Evolutionary conservation across 1,140 invertebrate genomes (phyloP).

Genomic region (Phenacoccus solenopsis): DNA sequence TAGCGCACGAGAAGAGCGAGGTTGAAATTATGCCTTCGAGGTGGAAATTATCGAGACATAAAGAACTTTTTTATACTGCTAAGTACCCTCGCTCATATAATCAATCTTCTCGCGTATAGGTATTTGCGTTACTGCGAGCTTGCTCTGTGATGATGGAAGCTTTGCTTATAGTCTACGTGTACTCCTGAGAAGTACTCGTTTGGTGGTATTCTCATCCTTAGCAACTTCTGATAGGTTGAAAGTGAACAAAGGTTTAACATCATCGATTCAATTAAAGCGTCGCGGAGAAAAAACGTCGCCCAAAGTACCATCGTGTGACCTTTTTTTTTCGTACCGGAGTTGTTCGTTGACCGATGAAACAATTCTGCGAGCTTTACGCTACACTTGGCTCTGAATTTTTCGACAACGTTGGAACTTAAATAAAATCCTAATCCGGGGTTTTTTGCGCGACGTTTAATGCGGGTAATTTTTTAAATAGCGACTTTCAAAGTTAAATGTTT

Average conservation of each 20-base stretch:
- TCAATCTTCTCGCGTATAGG: background rate
- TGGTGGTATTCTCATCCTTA: background rate
- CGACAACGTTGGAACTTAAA: background rate
- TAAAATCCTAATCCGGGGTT: background rate
- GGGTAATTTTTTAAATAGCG: background rate
- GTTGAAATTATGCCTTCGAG: background rate
- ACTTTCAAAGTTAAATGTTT: too few relatives aligned
- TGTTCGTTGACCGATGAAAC: background rate
- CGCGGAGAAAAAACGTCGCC: background rate
- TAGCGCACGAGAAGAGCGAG: background rate
- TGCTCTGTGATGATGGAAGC: too few relatives aligned
- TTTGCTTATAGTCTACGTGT: too few relatives aligned
- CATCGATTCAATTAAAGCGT: background rate
- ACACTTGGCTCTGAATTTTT: background rate
- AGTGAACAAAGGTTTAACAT: background rate
- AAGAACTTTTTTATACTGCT: background rate
- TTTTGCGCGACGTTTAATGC: background rate
- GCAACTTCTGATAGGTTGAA: background rate
- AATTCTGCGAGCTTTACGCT: background rate
- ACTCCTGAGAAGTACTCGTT: too few relatives aligned
- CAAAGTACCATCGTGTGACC: background rate
- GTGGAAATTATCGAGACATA: background rate
- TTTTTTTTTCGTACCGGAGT: background rate
- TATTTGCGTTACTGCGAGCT: too few relatives aligned
- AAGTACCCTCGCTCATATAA: too few relatives aligned